Evolutionary conservation across 2,888 invertebrate genomes (phyloP).

Genomic region (Aphidius colemani): DNA sequence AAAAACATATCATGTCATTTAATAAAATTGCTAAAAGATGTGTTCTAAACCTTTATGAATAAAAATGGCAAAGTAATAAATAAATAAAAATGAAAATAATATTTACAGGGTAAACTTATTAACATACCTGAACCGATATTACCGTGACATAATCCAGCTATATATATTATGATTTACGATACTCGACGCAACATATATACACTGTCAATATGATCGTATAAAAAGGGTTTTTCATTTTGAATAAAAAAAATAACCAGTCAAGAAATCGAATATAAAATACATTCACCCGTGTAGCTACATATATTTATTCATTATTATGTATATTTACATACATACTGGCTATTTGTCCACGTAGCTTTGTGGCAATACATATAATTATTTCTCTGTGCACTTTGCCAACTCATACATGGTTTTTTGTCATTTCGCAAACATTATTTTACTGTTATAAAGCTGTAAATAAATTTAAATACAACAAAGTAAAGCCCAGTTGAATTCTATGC

Average conservation of each 20-base stretch:
- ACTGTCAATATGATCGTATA: no score
- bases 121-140: slow-evolving; percentile 43
- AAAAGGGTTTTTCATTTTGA: slow-evolving; percentile 9
- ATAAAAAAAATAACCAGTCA: slow-evolving; percentile 41
- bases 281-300: slow-evolving; percentile 24
- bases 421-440: no score
- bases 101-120: slow-evolving; percentile 38
- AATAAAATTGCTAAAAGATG: no score
- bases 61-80: slow-evolving; percentile 1
- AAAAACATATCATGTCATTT: no score
- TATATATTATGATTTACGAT: slow-evolving; percentile 44
- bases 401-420: no score
- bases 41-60: no score
- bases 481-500: no score
- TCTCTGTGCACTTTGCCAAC: no score
- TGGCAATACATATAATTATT: no score
- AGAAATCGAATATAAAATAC: slow-evolving; percentile 39
- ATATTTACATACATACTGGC: background rate
- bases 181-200: slow-evolving; percentile 7
- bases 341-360: no score
- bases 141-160: slow-evolving; percentile 40
- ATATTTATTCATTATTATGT: background rate
- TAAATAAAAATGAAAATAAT: slow-evolving; percentile 12
- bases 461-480: no score
- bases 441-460: no score